A percentile compares a stretch with the other conserved stretches of the same genome.
These are phyloP conservation scores for Dioctria rufipes DNA, from an alignment of 2,888 invertebrate species.

Conservation along the genomic window DNA sequence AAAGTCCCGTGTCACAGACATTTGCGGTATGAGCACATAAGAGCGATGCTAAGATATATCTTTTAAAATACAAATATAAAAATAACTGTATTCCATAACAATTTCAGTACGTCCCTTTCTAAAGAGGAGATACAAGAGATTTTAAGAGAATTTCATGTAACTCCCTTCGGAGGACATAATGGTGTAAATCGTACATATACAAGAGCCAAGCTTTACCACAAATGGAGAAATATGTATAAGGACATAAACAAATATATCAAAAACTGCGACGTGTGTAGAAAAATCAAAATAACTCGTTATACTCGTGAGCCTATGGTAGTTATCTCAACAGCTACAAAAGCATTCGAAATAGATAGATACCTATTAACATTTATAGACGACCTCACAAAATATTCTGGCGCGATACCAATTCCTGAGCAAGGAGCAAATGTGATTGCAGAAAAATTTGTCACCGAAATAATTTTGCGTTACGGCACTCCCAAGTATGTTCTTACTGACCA, in stretches of 20 bases:
- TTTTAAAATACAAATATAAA: not conserved
- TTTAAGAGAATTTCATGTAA: constrained; percentile 57
- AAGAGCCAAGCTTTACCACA: constrained; percentile 61
- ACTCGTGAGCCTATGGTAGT: constrained; percentile 50
- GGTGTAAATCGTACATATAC: constrained; percentile 61
- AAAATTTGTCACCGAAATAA: not conserved
- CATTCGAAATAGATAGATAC: too few species aligned
- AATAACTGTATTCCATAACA: not conserved
- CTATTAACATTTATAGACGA: constrained; percentile 29
- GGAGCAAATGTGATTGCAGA: not conserved
- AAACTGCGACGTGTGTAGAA: constrained; percentile 62
- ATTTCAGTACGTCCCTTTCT: not conserved
- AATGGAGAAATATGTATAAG: constrained; percentile 64
- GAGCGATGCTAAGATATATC: not conserved
- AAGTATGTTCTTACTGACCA: not conserved
- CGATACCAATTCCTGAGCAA: constrained; percentile 21
- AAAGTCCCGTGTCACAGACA: not conserved
- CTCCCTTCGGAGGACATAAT: constrained; percentile 59
- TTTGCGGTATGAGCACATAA: not conserved
- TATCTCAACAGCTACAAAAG: constrained; percentile 33
- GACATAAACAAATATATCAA: constrained; percentile 64
- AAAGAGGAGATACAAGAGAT: constrained; percentile 54
- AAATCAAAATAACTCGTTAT: constrained; percentile 23
- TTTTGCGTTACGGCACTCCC: not conserved
- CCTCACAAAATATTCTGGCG: not conserved